A percentile compares a stretch with the other conserved stretches of the same genome.
Evolutionary conservation across 1,140 invertebrate species (phyloP).

Genomic region (Cotesia chilonis): DNA sequence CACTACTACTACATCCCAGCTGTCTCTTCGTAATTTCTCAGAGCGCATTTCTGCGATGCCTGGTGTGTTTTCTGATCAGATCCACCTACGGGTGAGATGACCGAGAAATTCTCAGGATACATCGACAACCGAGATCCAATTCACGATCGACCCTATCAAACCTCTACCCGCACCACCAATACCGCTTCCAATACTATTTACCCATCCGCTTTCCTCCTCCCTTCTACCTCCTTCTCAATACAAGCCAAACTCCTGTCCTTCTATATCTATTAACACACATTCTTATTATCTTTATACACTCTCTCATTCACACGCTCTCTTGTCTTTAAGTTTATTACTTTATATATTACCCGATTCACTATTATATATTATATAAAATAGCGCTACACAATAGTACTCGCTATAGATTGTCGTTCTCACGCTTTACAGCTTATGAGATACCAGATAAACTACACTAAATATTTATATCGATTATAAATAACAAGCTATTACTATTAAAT

Average conservation of each 20-base stretch:
- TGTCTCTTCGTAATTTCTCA: constrained; percentile 5
- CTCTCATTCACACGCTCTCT: constrained; percentile 21
- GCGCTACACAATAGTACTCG: constrained; percentile 26
- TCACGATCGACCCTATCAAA: constrained; percentile 4
- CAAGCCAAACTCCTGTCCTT: background rate
- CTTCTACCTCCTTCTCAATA: background rate
- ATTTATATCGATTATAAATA: background rate
- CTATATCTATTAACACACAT: constrained; percentile 5
- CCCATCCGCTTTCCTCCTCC: background rate
- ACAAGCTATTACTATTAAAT: background rate
- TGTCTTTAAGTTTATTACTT: constrained; percentile 19
- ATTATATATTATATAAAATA: background rate
- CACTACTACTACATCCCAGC: background rate
- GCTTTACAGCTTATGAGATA: constrained; percentile 28
- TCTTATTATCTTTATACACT: background rate
- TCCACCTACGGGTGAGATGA: background rate
- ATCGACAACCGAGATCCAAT: constrained; percentile 8
- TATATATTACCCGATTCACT: background rate
- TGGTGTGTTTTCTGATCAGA: constrained; percentile 8
- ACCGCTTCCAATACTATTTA: background rate
- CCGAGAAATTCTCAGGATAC: constrained; percentile 12
- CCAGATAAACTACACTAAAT: background rate
- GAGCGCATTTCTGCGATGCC: background rate
- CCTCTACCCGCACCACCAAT: background rate
- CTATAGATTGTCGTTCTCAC: constrained; percentile 32